Conservation (phyloP, 2,113 vertebrate species). For the Nannobrachium achirus region DNA sequence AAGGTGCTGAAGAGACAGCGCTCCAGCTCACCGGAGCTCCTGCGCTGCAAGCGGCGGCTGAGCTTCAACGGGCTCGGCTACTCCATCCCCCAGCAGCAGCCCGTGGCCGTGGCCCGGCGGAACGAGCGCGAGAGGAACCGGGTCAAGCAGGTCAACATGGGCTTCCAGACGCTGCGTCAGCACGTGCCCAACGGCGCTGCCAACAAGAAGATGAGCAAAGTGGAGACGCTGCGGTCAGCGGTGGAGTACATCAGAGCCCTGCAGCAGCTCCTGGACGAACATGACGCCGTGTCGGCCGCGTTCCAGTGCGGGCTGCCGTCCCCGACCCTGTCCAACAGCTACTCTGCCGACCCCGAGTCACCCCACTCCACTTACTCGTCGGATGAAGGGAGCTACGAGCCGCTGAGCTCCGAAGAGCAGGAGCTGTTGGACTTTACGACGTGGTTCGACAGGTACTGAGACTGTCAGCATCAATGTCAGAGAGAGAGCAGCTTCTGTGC, state of each 20-base stretch:
- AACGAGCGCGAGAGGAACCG: constrained; percentile 96
- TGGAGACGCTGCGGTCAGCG: constrained; percentile 94
- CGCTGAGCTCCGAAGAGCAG: constrained; percentile 87
- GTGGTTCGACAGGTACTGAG: constrained; percentile 93
- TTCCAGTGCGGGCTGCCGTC: constrained; percentile 85
- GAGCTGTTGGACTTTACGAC: constrained; percentile 92
- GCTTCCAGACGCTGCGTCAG: constrained; percentile 94
- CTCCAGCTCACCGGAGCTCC: constrained; percentile 86
- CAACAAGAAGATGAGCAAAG: constrained; percentile 98
- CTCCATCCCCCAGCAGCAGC: constrained; percentile 77
- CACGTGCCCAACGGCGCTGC: constrained; percentile 94
- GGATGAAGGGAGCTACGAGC: constrained; percentile 89
- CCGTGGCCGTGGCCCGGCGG: constrained; percentile 90
- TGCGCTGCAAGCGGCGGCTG: constrained; percentile 89
- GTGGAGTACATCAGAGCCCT: constrained; percentile 95
- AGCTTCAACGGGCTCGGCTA: constrained; percentile 84
- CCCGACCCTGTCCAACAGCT: constrained; percentile 72
- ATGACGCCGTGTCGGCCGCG: constrained; percentile 85
- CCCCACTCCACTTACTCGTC: constrained; percentile 90
- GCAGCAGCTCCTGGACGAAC: constrained; percentile 91
- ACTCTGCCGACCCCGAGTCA: constrained; percentile 80
- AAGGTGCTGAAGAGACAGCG: constrained; percentile 85
- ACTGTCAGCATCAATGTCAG: constrained; percentile 6
- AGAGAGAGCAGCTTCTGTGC: constrained; percentile 32
- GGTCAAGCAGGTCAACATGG: constrained; percentile 95